Evolutionary conservation across 2,797 vertebrate genomes (phyloP).

Genomic region (Gymnoscopelus microlampas): DNA sequence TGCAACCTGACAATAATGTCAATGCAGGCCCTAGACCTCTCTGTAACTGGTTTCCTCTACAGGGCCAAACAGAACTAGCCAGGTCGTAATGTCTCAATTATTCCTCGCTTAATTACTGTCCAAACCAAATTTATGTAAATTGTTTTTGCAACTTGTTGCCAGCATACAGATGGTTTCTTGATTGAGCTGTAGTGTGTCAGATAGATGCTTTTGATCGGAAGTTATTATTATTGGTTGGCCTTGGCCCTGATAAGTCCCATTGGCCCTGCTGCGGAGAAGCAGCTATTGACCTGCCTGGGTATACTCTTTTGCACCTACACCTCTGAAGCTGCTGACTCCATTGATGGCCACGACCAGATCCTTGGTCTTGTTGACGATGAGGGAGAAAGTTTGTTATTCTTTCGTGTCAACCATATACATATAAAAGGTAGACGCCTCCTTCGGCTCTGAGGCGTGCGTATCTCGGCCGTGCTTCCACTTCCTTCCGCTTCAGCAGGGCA

Average conservation of each 20-base stretch:
- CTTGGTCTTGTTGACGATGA: too few relatives aligned
- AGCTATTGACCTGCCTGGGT: not conserved
- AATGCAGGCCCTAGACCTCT: not conserved
- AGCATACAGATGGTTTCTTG: slow-evolving; percentile 10
- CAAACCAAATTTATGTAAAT: slow-evolving; percentile 13
- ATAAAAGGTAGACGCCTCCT: too few relatives aligned
- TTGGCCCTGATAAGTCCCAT: not conserved
- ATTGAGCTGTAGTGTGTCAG: not conserved
- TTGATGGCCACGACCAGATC: not conserved
- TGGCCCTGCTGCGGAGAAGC: not conserved
- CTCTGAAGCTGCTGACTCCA: not conserved
- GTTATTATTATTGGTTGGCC: not conserved
- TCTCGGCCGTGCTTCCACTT: too few relatives aligned
- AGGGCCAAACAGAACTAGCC: not conserved
- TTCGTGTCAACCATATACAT: too few relatives aligned
- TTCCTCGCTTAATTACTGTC: not conserved
- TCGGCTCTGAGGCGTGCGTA: too few relatives aligned
- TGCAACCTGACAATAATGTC: not conserved
- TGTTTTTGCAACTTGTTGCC: not conserved
- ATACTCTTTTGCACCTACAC: not conserved
- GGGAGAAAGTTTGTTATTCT: too few relatives aligned
- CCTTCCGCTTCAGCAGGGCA: too few relatives aligned
- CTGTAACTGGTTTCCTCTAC: not conserved
- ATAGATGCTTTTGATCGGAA: not conserved
- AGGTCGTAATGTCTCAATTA: not conserved